Conservation (phyloP, 2,797 vertebrate species). For the Sardinella longiceps region DNA sequence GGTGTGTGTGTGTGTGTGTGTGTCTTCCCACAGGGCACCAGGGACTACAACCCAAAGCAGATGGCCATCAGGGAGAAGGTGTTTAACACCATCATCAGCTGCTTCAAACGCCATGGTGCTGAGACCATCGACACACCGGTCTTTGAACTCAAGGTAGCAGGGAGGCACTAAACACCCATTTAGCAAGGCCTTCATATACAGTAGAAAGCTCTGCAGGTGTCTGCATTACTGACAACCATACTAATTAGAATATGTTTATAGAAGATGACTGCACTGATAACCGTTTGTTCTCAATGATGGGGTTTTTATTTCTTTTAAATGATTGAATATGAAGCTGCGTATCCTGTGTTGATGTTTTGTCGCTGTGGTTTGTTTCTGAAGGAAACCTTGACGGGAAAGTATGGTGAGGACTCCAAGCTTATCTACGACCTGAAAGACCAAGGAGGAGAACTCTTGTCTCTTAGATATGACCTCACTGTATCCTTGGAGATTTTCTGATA, state of each 20-base stretch:
- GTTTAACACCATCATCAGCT: conserved; percentile 81
- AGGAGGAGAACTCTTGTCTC: conserved; percentile 92
- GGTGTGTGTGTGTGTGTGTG: not conserved
- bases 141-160: conserved; percentile 90
- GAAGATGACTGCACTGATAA: not conserved
- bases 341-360: not conserved
- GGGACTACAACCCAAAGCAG: conserved; percentile 90
- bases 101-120: conserved; percentile 95
- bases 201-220: not conserved
- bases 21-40: conserved; percentile 81
- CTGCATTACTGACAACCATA: not conserved
- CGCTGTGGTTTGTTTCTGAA: conserved; percentile 54
- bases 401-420: conserved; percentile 92
- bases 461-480: conserved; percentile 97
- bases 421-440: conserved; percentile 98
- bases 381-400: conserved; percentile 92
- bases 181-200: not conserved
- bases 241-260: not conserved
- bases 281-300: no score
- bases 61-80: conserved; percentile 92
- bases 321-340: not conserved
- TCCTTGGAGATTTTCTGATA: conserved; percentile 70
- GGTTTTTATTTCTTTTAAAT: no score
- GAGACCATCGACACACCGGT: conserved; percentile 96
- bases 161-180: not conserved